Evolutionary conservation across 2,888 invertebrate species (phyloP).

Genomic region (Bursaphelenchus okinawaensis): DNA sequence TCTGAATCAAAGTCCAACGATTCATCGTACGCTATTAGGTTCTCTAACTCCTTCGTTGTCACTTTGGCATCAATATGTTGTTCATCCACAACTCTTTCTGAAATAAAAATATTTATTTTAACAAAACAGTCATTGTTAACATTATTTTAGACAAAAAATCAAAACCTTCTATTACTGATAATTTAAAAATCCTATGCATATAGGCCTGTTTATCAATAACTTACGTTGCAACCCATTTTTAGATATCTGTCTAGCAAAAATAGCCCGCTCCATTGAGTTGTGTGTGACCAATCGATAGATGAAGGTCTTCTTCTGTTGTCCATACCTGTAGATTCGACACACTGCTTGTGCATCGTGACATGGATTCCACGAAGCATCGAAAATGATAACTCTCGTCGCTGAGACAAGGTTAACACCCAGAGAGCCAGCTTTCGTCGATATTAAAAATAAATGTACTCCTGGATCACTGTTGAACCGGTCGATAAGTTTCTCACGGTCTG

Average conservation of each 20-base stretch:
- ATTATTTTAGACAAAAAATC: constrained; percentile 6
- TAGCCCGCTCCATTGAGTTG: constrained; percentile 91
- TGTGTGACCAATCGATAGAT: constrained; percentile 87
- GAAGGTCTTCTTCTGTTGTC: constrained; percentile 86
- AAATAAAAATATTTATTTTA: constrained; percentile 14
- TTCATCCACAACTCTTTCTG: constrained; percentile 91
- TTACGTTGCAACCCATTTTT: constrained; percentile 85
- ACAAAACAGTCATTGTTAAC: constrained; percentile 8
- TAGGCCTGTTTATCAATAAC: constrained; percentile 13
- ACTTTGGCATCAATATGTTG: constrained; percentile 83
- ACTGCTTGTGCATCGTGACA: constrained; percentile 80
- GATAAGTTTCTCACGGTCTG: constrained; percentile 89
- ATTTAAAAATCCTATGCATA: too few relatives aligned
- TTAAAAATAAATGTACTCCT: constrained; percentile 80
- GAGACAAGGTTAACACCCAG: constrained; percentile 80
- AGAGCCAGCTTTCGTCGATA: constrained; percentile 70
- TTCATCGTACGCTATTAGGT: constrained; percentile 63
- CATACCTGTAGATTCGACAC: constrained; percentile 65
- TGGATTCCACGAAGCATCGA: constrained; percentile 98
- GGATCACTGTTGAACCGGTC: constrained; percentile 88
- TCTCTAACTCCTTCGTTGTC: constrained; percentile 64
- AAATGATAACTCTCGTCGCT: constrained; percentile 91
- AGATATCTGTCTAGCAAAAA: constrained; percentile 94
- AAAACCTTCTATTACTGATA: too few relatives aligned
- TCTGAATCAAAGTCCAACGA: constrained; percentile 14